Percentiles rank a stretch among this genome's conserved stretches.
Conservation (phyloP, 2,113 vertebrate genomes). For the Alethe diademata region DNA sequence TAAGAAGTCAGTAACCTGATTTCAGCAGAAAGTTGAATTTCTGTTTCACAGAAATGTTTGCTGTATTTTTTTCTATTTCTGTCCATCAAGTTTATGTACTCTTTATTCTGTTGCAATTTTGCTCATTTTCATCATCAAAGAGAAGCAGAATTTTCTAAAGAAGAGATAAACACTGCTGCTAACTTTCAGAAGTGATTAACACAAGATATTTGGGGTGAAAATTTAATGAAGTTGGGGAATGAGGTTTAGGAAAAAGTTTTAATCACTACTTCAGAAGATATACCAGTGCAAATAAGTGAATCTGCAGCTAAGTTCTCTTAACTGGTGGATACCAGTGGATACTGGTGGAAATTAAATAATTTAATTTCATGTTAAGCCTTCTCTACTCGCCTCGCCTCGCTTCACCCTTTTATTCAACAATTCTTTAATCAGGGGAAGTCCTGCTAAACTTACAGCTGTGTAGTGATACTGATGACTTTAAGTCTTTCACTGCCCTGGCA, state of each 20-base stretch:
- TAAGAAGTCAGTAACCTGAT: not conserved
- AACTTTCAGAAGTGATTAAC: not conserved
- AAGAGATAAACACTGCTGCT: not conserved
- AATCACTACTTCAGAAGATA: not conserved
- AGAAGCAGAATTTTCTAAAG: not conserved
- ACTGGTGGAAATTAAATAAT: no score
- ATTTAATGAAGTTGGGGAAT: not conserved
- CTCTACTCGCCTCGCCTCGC: accelerated
- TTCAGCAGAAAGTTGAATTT: not conserved
- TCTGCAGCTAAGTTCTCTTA: not conserved
- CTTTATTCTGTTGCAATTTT: not conserved
- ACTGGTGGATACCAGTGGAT: not conserved
- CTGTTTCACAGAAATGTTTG: not conserved
- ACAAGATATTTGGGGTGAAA: not conserved
- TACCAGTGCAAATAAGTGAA: not conserved
- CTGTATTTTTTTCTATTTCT: not conserved
- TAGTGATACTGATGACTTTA: not conserved
- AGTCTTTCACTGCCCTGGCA: not conserved
- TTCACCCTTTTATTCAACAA: not conserved
- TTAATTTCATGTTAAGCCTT: not conserved
- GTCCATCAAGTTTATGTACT: not conserved
- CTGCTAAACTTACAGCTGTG: not conserved
- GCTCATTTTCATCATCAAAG: not conserved
- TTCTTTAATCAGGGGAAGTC: not conserved
- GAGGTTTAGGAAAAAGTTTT: not conserved